These are phyloP conservation scores for Eulithis testata DNA, from an alignment of 2,888 invertebrate species.

Conservation along the genomic window DNA sequence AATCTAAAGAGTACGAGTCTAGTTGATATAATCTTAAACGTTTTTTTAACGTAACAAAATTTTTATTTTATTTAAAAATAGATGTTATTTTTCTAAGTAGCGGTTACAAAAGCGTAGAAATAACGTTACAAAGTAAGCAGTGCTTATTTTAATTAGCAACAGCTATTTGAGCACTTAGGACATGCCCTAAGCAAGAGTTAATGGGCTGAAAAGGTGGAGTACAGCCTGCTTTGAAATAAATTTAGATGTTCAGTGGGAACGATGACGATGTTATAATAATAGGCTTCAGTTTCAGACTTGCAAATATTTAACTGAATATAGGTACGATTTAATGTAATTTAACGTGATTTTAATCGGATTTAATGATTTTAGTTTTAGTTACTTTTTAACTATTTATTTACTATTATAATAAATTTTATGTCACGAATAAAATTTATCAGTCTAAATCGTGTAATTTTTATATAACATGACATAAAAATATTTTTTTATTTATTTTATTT, in stretches of 20 bases:
- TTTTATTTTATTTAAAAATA: too few species aligned
- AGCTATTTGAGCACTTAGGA: conserved; percentile 51
- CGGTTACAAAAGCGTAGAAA: not conserved
- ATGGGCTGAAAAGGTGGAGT: conserved; percentile 65
- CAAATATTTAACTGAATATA: too few species aligned
- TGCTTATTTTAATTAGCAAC: conserved; percentile 40
- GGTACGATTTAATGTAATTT: too few species aligned
- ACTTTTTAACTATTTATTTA: too few species aligned
- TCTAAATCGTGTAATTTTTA: too few species aligned
- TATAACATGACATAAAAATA: too few species aligned
- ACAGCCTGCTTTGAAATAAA: conserved; percentile 66
- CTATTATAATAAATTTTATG: too few species aligned
- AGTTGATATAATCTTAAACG: not conserved
- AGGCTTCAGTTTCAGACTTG: conserved; percentile 22
- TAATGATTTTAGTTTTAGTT: too few species aligned
- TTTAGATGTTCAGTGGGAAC: conserved; percentile 57
- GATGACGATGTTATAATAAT: conserved; percentile 45
- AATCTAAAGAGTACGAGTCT: not conserved
- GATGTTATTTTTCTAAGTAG: not conserved
- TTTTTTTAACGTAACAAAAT: too few species aligned
- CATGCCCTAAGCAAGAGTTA: conserved; percentile 61
- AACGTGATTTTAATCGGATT: too few species aligned
- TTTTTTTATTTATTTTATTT: too few species aligned
- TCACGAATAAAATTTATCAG: too few species aligned
- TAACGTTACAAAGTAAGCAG: conserved; percentile 28